Conservation (phyloP, 2,888 invertebrate species). For the Catocala sponsa region DNA sequence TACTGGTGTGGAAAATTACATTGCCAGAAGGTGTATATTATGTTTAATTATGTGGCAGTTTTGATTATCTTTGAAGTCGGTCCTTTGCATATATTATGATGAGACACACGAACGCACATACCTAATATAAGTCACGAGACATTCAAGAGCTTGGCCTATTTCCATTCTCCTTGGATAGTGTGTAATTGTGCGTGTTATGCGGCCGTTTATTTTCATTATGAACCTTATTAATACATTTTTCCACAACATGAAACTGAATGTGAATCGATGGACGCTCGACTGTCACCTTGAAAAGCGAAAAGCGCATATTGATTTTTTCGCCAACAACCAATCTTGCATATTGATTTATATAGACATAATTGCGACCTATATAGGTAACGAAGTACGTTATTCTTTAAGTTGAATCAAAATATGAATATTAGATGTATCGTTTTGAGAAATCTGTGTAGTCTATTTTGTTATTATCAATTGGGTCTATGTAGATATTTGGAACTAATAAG, state of each 20-base stretch:
- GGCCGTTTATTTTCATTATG: constrained; percentile 59
- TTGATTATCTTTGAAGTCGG: constrained; percentile 24
- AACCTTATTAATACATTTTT: constrained; percentile 59
- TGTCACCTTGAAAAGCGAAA: constrained; percentile 48
- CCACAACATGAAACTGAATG: constrained; percentile 52
- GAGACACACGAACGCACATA: constrained; percentile 24
- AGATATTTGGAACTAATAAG: no score
- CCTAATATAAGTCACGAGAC: constrained; percentile 8
- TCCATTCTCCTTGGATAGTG: constrained; percentile 56
- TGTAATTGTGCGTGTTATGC: constrained; percentile 57
- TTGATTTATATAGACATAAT: constrained; percentile 7
- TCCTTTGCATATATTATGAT: constrained; percentile 29
- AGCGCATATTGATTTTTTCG: constrained; percentile 49
- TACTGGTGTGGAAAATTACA: constrained; percentile 34
- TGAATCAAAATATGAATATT: no score
- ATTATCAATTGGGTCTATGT: no score
- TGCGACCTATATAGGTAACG: not conserved
- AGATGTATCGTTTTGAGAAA: no score
- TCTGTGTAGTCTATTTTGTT: no score
- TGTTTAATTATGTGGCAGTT: constrained; percentile 35
- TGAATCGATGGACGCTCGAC: constrained; percentile 51
- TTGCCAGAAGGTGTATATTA: constrained; percentile 24
- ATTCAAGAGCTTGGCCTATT: constrained; percentile 29
- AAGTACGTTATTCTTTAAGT: no score
- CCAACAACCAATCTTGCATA: constrained; percentile 22